phyloP scores from a whole-genome alignment of 1,140 invertebrate species.

The Euwallacea similis region DNA sequence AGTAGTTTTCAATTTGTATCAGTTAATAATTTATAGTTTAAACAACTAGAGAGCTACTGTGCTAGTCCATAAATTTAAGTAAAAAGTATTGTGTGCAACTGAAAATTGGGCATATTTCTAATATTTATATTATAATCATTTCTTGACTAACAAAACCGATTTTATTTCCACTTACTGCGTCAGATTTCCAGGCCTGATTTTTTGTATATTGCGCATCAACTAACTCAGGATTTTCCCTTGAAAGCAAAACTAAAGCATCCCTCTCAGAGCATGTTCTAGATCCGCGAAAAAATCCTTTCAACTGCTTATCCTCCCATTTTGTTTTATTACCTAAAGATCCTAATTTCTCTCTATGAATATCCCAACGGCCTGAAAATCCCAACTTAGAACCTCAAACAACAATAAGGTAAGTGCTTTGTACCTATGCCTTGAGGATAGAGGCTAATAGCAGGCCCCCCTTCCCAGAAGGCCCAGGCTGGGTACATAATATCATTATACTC shows the following conservation, averaged over 20 bases:
- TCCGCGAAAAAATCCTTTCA: constrained; percentile 86
- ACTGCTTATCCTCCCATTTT: constrained; percentile 78
- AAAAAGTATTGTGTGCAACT: too few species aligned
- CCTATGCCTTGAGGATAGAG: constrained; percentile 89
- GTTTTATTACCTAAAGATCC: constrained; percentile 64
- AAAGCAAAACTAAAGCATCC: constrained; percentile 86
- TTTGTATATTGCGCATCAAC: constrained; percentile 95
- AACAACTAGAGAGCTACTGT: too few species aligned
- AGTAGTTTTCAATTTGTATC: too few species aligned
- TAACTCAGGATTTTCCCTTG: constrained; percentile 74
- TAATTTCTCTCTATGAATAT: constrained; percentile 75
- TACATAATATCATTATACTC: constrained; percentile 93
- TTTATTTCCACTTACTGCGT: constrained; percentile 60
- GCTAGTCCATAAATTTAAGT: too few species aligned
- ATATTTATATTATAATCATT: too few species aligned
- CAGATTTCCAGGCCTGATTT: constrained; percentile 98
- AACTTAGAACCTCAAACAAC: neutral
- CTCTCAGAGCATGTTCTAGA: constrained; percentile 90
- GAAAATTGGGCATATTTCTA: too few species aligned
- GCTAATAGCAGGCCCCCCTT: constrained; percentile 92
- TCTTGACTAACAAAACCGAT: too few species aligned
- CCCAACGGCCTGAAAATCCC: constrained; percentile 72
- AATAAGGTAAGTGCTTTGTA: constrained; percentile 15
- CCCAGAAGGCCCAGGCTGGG: constrained; percentile 97
- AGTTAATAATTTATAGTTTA: too few species aligned